These are phyloP conservation scores for Sceloporus undulatus DNA, from an alignment of 2,113 vertebrate species.

Conservation along the genomic window DNA sequence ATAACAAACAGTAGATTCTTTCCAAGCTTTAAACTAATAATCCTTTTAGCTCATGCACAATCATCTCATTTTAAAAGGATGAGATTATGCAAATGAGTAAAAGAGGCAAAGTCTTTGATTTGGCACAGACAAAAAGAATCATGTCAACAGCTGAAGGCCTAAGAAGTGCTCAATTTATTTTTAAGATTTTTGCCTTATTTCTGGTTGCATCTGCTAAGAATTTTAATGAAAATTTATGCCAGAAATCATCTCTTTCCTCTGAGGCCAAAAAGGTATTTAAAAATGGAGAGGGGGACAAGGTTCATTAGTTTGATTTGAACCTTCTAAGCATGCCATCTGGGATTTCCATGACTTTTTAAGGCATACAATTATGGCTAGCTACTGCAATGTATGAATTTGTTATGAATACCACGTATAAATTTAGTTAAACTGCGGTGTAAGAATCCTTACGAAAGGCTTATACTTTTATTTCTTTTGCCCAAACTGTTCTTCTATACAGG, in stretches of 20 bases:
- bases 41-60: constrained; percentile 8
- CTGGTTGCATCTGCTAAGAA: constrained; percentile 2
- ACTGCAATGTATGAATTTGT: constrained; percentile 15
- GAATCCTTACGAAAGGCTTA: constrained; percentile 1
- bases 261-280: fast-evolving
- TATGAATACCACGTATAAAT: not conserved
- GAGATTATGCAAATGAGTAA: constrained; percentile 15
- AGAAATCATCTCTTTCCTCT: not conserved
- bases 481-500: not conserved
- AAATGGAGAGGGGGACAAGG: not conserved
- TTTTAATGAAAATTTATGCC: not conserved
- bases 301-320: constrained; percentile 4
- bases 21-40: not conserved
- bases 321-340: not conserved
- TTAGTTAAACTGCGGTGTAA: not conserved
- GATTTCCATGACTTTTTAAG: constrained; percentile 37
- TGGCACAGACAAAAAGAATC: not conserved
- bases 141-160: not conserved
- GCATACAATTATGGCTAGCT: constrained; percentile 33
- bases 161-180: not conserved
- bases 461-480: constrained; percentile 6
- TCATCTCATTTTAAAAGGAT: constrained; percentile 5
- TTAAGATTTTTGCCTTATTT: constrained; percentile 25
- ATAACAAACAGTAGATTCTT: not conserved
- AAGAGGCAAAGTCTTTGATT: not conserved